Base-by-base conservation (phyloP, 92 coral and sea anemone genomes). In the Isaurus tuberculatus region DNA sequence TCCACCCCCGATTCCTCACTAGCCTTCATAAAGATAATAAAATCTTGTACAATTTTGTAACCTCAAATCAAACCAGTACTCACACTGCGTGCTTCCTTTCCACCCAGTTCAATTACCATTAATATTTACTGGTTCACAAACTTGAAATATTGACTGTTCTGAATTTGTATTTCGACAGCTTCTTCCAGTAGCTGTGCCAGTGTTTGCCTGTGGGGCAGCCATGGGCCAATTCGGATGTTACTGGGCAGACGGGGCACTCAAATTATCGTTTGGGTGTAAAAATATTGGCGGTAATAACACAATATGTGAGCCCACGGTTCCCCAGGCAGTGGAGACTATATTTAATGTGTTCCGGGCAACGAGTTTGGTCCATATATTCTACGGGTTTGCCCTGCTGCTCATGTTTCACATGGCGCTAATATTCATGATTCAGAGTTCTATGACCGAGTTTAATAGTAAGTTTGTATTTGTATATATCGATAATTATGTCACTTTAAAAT, bases 171-270 rank as follows among this genome's bases (percentile, higher is more conserved):
- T 30, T 46, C 28, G 15, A 34, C 85, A 94, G 98, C 84, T 89
- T 46, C 85, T 94, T 86, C 98, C 98, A 57, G 49, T 87, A 15
- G 93, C 63, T 1, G 91, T 89, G 31, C 77, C 86, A 10, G 87
- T 89, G 84, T 91, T 91, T 42, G 98, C 98, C 28, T 73, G 94
- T 65, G 98, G 94, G 8, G 94, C 97, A 2, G 98, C 98, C 23
- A 88, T 89, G 86, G 98, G 98, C 14, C 98, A 94, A 91, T 94
- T 94, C 64, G 98, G 97, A 36, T 94, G 98, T 72, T 94, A 94
- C 31, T 89, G 89, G 49, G 92, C 88, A 17, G 98, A 94, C 64
- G 94, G 88, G 22, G 98, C 98, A 0, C 91, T 94, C 0, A 72
- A 81, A 23, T 85, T 94, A n/a, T 90, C 86, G 80, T 94, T 94